Evolutionary conservation across 2,888 invertebrate genomes (phyloP).

Genomic region (Mycogona germanica): DNA sequence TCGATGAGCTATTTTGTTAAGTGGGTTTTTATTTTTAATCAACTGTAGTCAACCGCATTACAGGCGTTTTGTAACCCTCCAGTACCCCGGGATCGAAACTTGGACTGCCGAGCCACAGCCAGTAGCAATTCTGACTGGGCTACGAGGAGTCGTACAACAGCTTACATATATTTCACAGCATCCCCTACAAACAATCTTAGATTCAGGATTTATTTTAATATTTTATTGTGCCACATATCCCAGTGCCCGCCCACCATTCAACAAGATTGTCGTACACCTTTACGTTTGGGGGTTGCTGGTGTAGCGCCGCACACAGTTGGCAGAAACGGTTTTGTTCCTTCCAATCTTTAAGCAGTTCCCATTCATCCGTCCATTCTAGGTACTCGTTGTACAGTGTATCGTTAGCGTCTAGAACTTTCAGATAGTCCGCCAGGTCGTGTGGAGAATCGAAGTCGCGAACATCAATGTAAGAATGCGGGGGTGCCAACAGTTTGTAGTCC

Average conservation of each 20-base stretch:
- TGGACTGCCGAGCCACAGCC: too few species aligned
- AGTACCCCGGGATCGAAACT: too few species aligned
- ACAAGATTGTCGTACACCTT: slow-evolving; percentile 11
- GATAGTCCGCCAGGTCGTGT: slow-evolving; percentile 7
- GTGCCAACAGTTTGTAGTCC: slow-evolving; percentile 4
- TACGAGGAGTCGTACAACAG: too few species aligned
- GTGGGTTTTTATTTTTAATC: too few species aligned
- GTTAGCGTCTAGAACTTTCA: slow-evolving; percentile 1
- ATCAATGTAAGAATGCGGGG: slow-evolving; percentile 7
- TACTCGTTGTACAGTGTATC: slow-evolving; percentile 8
- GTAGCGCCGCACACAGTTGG: slow-evolving; percentile 10
- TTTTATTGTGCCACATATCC: too few species aligned
- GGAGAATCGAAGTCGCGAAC: slow-evolving; percentile 5
- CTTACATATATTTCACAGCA: too few species aligned
- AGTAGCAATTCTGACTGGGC: too few species aligned
- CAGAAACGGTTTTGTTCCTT: background rate
- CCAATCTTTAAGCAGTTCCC: background rate
- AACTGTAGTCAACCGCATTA: too few species aligned
- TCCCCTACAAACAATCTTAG: too few species aligned
- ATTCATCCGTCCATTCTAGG: slow-evolving; percentile 6
- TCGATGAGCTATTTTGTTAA: too few species aligned
- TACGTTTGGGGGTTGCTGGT: background rate
- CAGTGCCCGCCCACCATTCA: slow-evolving; percentile 17
- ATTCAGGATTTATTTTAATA: too few species aligned
- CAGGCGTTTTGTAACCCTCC: too few species aligned